Evolutionary conservation across 1,140 invertebrate genomes (phyloP).

Genomic region (Cotesia glomerata): DNA sequence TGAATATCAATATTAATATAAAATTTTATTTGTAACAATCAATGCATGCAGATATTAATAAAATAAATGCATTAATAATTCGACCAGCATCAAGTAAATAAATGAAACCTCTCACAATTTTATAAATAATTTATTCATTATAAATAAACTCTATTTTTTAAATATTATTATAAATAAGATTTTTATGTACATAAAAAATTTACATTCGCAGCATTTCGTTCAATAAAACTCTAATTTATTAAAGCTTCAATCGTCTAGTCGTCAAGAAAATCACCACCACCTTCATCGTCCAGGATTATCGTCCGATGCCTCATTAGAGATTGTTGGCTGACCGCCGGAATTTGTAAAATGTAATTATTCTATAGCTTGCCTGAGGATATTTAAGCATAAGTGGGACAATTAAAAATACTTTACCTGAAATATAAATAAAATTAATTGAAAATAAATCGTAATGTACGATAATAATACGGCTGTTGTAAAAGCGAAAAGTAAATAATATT

Average conservation of each 20-base stretch:
- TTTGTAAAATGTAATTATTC: too few species aligned
- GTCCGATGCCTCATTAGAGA: conserved; percentile 47
- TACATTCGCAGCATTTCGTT: not conserved
- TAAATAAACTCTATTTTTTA: not conserved
- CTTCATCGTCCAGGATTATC: conserved; percentile 46
- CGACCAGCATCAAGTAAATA: conserved; percentile 42
- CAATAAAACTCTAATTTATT: not conserved
- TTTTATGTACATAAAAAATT: too few species aligned
- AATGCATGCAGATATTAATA: conserved; percentile 3
- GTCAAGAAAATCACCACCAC: conserved; percentile 37
- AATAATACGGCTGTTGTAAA: too few species aligned
- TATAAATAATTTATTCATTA: too few species aligned
- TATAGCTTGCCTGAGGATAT: too few species aligned
- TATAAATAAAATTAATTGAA: too few species aligned
- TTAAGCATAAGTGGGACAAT: too few species aligned
- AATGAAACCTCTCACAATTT: not conserved
- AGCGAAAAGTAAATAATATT: too few species aligned
- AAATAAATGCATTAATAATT: conserved; percentile 29
- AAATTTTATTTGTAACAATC: conserved; percentile 7
- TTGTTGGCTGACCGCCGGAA: conserved; percentile 62
- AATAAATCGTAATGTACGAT: too few species aligned
- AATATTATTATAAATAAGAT: not conserved
- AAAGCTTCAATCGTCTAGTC: conserved; percentile 22
- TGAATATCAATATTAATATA: not conserved
- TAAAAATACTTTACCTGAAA: too few species aligned